Conservation (phyloP, 2,113 vertebrate genomes). For the chimpanzee (Pan troglodytes) region NHGRI_mPanTro3-v2.1_pri NC_072402.2:119237501-119238000, state of each 20-base stretch:
- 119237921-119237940: not conserved
- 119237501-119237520: not conserved
- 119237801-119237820: not conserved
- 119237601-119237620: not conserved
- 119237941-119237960: not conserved
- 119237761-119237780: not conserved
- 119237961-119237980: not conserved
- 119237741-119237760: not conserved
- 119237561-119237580: not conserved
- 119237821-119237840: not conserved
- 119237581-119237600: not conserved
- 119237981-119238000: not conserved
- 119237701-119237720: not conserved
- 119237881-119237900: not conserved
- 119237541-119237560: not conserved
- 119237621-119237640: not conserved
- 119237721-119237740: not conserved
- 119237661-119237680: not conserved
- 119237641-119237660: not conserved
- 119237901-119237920: not conserved
- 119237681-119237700: not conserved
- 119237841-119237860: not conserved
- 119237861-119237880: not conserved
- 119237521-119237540: not conserved
- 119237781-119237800: not conserved